A percentile compares a stretch with the other conserved stretches of the same genome.
These are phyloP conservation scores for Gopherus flavomarginatus DNA, from an alignment of 2,113 vertebrate genomes.

Conservation along the genomic window DNA sequence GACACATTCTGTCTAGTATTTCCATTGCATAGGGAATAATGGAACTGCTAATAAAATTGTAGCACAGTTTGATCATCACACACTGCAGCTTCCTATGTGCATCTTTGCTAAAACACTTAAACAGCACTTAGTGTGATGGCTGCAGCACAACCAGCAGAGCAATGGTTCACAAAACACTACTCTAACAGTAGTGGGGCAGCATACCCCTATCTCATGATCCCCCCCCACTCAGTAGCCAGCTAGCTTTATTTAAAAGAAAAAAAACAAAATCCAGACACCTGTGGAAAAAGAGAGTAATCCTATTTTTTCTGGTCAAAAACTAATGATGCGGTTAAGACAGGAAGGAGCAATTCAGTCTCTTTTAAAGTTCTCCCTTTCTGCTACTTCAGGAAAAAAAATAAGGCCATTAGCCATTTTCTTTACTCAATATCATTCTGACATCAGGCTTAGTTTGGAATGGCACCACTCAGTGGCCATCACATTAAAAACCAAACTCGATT, in stretches of 20 bases:
- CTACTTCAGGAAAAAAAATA: neutral
- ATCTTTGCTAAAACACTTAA: neutral
- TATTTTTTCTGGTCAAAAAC: slow-evolving; percentile 10
- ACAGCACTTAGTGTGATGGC: neutral
- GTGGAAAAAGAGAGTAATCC: neutral
- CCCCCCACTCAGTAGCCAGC: slow-evolving; percentile 31
- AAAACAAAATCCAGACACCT: neutral
- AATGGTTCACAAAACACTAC: neutral
- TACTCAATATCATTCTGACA: neutral
- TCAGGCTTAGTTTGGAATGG: slow-evolving; percentile 53
- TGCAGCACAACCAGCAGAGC: slow-evolving; percentile 2
- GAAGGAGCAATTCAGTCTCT: neutral
- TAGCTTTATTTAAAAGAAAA: slow-evolving; percentile 13
- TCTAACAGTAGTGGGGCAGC: neutral
- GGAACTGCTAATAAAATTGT: slow-evolving; percentile 55
- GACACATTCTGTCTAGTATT: slow-evolving; percentile 65
- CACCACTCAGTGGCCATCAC: slow-evolving; percentile 34
- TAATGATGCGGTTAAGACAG: slow-evolving; percentile 35
- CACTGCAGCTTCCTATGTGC: slow-evolving; percentile 44
- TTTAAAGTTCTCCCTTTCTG: slow-evolving; percentile 54
- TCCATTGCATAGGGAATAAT: slow-evolving; percentile 80
- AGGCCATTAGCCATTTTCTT: neutral
- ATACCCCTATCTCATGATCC: neutral
- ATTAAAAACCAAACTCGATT: slow-evolving; percentile 48
- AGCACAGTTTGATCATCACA: slow-evolving; percentile 44